These are phyloP conservation scores for Acanthaster planci DNA, from an alignment of 35 echinoderm and acorn worm genomes.

Conservation along the genomic window DNA sequence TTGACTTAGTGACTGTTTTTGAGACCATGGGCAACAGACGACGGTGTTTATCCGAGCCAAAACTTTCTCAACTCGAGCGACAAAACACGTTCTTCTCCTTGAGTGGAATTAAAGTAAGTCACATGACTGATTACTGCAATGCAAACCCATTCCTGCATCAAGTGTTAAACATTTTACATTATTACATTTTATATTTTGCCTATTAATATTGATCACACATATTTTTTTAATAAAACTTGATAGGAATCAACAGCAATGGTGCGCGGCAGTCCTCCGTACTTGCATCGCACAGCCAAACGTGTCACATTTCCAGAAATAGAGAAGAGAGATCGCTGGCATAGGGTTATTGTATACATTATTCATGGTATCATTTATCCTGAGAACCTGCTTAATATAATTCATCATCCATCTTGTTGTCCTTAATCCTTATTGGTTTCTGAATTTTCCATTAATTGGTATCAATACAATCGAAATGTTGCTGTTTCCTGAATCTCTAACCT, in stretches of 20 bases:
- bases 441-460: too few relatives aligned
- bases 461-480: too few relatives aligned
- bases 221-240: background rate
- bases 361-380: background rate
- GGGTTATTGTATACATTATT: background rate
- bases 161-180: too few relatives aligned
- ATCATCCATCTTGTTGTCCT: too few relatives aligned
- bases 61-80: background rate
- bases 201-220: too few relatives aligned
- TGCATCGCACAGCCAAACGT: background rate
- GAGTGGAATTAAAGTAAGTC: slow-evolving; percentile 10
- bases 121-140: background rate
- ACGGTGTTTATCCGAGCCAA: background rate
- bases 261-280: background rate
- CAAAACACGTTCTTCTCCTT: background rate
- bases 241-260: background rate
- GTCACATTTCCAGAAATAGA: background rate
- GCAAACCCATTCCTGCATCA: too few relatives aligned
- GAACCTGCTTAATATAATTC: too few relatives aligned
- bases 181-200: too few relatives aligned
- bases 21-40: background rate
- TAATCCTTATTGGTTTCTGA: too few relatives aligned
- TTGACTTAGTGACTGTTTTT: background rate
- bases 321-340: background rate
- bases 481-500: too few relatives aligned